These are phyloP conservation scores for Pherbina coryleti DNA, from an alignment of 2,888 invertebrate genomes.

Conservation along the genomic window DNA sequence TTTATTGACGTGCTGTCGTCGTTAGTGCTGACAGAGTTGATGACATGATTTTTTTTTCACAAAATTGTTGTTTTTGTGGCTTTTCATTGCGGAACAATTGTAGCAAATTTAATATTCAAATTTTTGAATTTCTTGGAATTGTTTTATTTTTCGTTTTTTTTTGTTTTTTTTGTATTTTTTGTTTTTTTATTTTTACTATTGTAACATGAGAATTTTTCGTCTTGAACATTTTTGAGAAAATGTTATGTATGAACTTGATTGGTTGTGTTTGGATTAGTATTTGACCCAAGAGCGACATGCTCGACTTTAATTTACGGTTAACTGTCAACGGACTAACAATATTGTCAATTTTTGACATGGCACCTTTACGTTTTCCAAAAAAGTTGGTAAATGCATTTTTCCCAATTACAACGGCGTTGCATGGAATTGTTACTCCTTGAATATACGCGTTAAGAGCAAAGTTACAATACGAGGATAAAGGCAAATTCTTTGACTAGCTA, in stretches of 20 bases:
- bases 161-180: background rate
- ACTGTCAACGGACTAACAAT: constrained; percentile 2
- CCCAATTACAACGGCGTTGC: no score
- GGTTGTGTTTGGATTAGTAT: background rate
- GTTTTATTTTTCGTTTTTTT: background rate
- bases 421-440: no score
- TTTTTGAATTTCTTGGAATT: constrained; percentile 35
- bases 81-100: constrained; percentile 33
- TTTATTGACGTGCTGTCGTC: background rate
- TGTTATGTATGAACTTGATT: background rate
- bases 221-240: background rate
- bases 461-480: no score
- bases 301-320: background rate
- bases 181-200: background rate
- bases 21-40: no score
- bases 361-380: no score
- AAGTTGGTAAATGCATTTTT: no score
- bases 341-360: background rate
- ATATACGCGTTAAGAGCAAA: no score
- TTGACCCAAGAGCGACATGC: background rate
- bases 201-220: background rate
- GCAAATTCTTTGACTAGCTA: no score
- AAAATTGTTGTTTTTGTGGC: constrained; percentile 15
- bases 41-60: background rate
- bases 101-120: constrained; percentile 48